Base-by-base conservation (phyloP, 2,888 invertebrate genomes). In the Anarsia innoxiella region DNA sequence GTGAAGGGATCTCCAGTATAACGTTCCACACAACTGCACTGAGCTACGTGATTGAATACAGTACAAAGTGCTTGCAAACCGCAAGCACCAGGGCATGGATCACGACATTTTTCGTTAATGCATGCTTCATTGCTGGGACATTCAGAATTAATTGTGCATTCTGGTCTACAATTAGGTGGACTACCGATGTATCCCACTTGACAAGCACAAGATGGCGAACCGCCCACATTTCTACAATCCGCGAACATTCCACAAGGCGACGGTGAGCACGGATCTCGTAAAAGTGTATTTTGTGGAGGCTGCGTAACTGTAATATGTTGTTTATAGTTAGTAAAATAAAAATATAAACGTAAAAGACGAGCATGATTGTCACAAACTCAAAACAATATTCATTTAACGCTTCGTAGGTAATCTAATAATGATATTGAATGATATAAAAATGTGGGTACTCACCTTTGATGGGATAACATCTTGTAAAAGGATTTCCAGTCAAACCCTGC, bases 401-500 rank as follows among this genome's bases (percentile, higher is more conserved):
- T n/a, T n/a, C n/a, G n/a, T n/a, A n/a, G n/a, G n/a, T n/a, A n/a
- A n/a, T n/a, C n/a, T n/a, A n/a, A n/a, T n/a, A n/a, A n/a, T n/a
- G n/a, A n/a, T n/a, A n/a, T n/a, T n/a, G n/a, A n/a, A n/a, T n/a
- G n/a, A n/a, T n/a, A n/a, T n/a, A n/a, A n/a, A n/a, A n/a, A n/a
- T n/a, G n/a, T n/a, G n/a, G n/a, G n/a, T n/a, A 50, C 67, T 66
- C 59, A 83, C 84, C 63, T 64, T 70, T 83, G 23, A 88, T 87
- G 12, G 88, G 88, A 48, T 88, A 88, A 51, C 93, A 93, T 58
- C 87, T 87, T n/a, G 89, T 86, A 57, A 92, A 92, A 13, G 93
- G 92, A 87, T 93, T 91, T 41, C 94, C 94, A 2, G 90, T 90
- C 50, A 89, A 88, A 25, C 89, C 87, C 40, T 87, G 77, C 44